These are phyloP conservation scores for Narcine bancroftii DNA, from an alignment of 2,113 vertebrate genomes.

Conservation along the genomic window DNA sequence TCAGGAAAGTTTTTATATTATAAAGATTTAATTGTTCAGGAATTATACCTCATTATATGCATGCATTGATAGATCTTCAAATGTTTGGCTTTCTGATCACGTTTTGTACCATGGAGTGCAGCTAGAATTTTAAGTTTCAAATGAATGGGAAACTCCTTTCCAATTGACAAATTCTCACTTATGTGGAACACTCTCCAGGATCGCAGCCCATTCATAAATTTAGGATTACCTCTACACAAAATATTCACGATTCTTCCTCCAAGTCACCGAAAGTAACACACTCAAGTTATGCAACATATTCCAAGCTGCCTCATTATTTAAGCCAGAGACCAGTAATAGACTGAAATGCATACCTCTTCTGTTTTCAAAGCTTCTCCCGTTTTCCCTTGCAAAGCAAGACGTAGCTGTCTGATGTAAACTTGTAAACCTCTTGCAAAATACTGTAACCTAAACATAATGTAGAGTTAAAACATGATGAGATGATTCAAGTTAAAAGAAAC, in stretches of 20 bases:
- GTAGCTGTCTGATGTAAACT: constrained; percentile 91
- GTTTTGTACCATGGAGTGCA: too few relatives aligned
- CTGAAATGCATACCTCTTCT: constrained; percentile 71
- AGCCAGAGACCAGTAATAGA: neutral
- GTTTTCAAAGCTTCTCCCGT: constrained; percentile 93
- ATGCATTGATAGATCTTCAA: too few relatives aligned
- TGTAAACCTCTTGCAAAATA: constrained; percentile 94
- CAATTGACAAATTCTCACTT: too few relatives aligned
- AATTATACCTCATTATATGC: too few relatives aligned
- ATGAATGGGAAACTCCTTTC: too few relatives aligned
- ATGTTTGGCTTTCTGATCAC: too few relatives aligned
- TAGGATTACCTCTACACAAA: neutral
- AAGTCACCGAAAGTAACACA: neutral
- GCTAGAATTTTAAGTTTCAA: too few relatives aligned
- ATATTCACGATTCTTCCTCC: neutral
- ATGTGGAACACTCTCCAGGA: too few relatives aligned
- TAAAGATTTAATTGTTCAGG: too few relatives aligned
- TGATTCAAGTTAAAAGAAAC: too few relatives aligned
- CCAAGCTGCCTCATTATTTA: neutral
- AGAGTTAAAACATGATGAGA: neutral
- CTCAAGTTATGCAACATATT: neutral
- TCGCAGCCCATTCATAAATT: too few relatives aligned
- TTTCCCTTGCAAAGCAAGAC: constrained; percentile 92
- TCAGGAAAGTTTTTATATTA: too few relatives aligned
- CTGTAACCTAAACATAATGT: constrained; percentile 66